Evolutionary conservation across 2,888 invertebrate genomes (phyloP).

Genomic region (Exephanes ischioxanthus): DNA sequence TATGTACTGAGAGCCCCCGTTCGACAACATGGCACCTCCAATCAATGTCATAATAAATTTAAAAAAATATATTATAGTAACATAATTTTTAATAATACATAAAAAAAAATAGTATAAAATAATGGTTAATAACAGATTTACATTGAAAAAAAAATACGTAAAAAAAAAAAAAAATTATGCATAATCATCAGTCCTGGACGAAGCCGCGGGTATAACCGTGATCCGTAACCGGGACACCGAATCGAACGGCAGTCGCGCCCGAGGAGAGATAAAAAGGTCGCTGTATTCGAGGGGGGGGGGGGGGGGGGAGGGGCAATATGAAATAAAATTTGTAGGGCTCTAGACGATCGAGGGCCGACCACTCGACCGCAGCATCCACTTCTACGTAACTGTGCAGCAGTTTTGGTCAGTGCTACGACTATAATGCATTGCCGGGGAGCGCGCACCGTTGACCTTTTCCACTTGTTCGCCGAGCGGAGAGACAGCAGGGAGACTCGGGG

Average conservation of each 20-base stretch:
- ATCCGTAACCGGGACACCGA: neutral
- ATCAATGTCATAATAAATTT: neutral
- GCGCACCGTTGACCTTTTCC: slow-evolving; percentile 60
- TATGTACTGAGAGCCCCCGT: no score
- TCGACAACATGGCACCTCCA: neutral
- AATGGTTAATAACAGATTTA: neutral
- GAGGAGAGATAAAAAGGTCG: neutral
- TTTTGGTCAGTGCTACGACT: slow-evolving; percentile 48
- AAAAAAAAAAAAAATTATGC: neutral
- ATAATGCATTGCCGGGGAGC: slow-evolving; percentile 54
- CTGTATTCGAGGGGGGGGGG: neutral
- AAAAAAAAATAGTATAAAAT: neutral
- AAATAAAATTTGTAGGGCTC: slow-evolving; percentile 51
- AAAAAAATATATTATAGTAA: neutral
- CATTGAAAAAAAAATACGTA: no score
- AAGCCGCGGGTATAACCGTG: neutral
- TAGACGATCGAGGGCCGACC: slow-evolving; percentile 40
- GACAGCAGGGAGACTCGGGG: neutral
- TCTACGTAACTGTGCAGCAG: slow-evolving; percentile 54
- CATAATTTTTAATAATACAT: no score
- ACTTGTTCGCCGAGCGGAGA: slow-evolving; percentile 51
- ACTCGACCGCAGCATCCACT: slow-evolving; percentile 61
- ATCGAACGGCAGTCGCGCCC: neutral
- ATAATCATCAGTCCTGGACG: neutral
- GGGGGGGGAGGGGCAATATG: slow-evolving; percentile 1